phyloP scores from a whole-genome alignment of 1,140 invertebrate genomes.

The Drosophila prosaltans region DNA sequence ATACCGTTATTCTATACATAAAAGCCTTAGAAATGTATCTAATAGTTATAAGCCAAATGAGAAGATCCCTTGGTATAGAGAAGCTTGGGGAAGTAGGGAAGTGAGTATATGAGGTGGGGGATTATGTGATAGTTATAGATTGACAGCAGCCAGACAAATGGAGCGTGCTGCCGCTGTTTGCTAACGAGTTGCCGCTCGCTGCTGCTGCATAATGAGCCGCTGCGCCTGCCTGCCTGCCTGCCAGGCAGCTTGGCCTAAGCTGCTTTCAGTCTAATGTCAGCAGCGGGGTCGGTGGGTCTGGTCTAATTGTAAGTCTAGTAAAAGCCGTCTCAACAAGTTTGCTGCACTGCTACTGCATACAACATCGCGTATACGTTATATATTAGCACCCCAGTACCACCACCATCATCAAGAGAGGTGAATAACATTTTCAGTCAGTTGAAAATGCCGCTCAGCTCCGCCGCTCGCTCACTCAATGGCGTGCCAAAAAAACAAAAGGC shows the following conservation, averaged over 20 bases:
- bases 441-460: slow-evolving; percentile 62
- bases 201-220: too few relatives aligned
- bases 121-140: too few relatives aligned
- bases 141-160: slow-evolving; percentile 12
- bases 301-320: slow-evolving; percentile 28
- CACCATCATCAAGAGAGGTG: slow-evolving; percentile 40
- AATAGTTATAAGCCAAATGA: slow-evolving; percentile 25
- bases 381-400: background rate
- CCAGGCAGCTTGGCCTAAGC: too few relatives aligned
- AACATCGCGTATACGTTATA: slow-evolving; percentile 73
- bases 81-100: background rate
- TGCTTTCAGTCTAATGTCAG: background rate
- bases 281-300: slow-evolving; percentile 1
- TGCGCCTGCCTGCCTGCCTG: too few relatives aligned
- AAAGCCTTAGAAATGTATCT: slow-evolving; percentile 17
- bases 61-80: background rate
- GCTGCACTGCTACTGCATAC: slow-evolving; percentile 10
- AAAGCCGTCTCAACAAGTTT: slow-evolving; percentile 71
- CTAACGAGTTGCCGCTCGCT: too few relatives aligned
- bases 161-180: slow-evolving; percentile 3
- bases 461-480: slow-evolving; percentile 49
- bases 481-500: slow-evolving; percentile 80
- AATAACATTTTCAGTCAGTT: slow-evolving; percentile 66
- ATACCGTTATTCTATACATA: slow-evolving; percentile 4
- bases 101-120: too few relatives aligned